Conservation (phyloP, 2,888 invertebrate species). For the Pardosa pseudoannulata region DNA sequence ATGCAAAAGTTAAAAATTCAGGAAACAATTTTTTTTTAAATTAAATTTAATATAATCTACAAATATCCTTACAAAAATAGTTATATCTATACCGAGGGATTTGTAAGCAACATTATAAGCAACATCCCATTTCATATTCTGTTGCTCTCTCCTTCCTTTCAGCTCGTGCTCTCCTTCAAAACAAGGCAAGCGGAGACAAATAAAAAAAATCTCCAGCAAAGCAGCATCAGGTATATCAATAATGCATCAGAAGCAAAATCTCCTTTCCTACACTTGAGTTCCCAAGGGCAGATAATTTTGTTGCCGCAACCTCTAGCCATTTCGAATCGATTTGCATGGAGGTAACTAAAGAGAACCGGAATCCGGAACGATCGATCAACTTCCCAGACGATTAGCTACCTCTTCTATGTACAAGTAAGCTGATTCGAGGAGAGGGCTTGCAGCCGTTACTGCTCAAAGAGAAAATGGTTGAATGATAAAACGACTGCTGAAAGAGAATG, state of each 20-base stretch:
- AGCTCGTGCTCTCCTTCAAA: no score
- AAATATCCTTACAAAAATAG: no score
- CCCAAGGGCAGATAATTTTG: constrained; percentile 4
- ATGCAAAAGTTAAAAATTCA: no score
- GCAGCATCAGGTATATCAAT: neutral
- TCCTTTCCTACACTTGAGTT: neutral
- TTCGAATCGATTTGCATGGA: neutral
- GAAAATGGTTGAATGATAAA: neutral
- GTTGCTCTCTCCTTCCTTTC: no score
- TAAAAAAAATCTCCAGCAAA: neutral
- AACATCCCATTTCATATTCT: no score
- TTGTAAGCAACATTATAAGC: no score
- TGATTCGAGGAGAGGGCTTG: neutral
- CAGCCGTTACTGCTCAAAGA: neutral
- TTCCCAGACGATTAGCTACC: neutral
- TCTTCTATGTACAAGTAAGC: neutral
- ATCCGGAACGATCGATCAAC: neutral
- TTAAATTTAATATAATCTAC: no score
- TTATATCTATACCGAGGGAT: no score
- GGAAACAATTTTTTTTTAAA: no score
- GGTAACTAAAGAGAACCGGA: constrained; percentile 4
- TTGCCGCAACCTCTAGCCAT: neutral
- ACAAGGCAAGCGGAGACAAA: no score
- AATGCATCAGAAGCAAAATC: neutral
- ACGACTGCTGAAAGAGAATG: neutral